A percentile compares a stretch with the other conserved stretches of the same genome.
Evolutionary conservation across 2,113 vertebrate genomes (phyloP).

Genomic region (Mus pahari): DNA sequence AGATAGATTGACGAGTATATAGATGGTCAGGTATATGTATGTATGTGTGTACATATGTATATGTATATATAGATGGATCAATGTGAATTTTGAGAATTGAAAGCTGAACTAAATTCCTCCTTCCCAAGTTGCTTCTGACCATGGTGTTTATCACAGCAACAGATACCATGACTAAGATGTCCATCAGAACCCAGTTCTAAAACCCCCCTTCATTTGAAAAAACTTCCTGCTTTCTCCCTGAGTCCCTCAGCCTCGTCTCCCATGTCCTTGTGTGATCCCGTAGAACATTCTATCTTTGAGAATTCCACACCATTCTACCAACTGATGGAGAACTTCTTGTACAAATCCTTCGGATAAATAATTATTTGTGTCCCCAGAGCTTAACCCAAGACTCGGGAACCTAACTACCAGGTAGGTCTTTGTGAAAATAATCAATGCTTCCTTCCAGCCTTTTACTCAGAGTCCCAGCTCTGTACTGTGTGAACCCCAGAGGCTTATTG

Average conservation of each 20-base stretch:
- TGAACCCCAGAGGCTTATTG: not conserved
- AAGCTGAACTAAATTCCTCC: not conserved
- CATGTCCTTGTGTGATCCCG: not conserved
- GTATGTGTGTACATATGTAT: no score
- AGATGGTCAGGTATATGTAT: no score
- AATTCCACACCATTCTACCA: rapidly evolving
- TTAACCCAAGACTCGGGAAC: not conserved
- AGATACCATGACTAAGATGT: not conserved
- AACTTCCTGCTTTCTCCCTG: not conserved
- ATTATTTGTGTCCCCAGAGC: not conserved
- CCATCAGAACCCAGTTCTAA: not conserved
- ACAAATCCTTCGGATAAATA: not conserved
- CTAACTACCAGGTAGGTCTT: not conserved
- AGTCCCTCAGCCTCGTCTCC: not conserved
- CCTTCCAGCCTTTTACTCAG: not conserved
- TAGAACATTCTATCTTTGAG: not conserved
- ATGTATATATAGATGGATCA: no score
- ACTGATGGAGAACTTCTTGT: rapidly evolving
- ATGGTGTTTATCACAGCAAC: not conserved
- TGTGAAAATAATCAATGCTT: not conserved
- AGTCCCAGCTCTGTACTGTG: no score
- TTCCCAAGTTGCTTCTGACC: not conserved
- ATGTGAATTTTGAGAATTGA: no score
- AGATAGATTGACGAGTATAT: no score
- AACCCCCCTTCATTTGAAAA: not conserved